These are phyloP conservation scores for Peribatodes rhomboidaria DNA, from an alignment of 2,888 invertebrate species.

Conservation along the genomic window DNA sequence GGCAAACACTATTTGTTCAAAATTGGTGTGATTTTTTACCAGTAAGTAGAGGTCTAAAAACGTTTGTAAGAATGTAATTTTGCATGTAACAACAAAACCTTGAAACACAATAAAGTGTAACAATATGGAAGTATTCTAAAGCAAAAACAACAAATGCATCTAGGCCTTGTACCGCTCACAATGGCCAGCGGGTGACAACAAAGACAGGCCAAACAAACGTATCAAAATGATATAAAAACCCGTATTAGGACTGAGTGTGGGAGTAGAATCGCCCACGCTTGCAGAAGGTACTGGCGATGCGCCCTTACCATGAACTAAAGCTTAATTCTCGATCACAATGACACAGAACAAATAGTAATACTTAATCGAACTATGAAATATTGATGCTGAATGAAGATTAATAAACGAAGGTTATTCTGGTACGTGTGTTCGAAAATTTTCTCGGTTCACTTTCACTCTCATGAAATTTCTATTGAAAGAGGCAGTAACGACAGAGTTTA, in stretches of 20 bases:
- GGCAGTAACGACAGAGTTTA: too few species aligned
- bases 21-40: too few species aligned
- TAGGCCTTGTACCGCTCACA: conserved; percentile 44
- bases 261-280: conserved; percentile 25
- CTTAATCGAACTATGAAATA: neutral
- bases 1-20: too few species aligned
- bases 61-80: too few species aligned
- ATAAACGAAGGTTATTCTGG: too few species aligned
- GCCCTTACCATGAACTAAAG: conserved; percentile 17
- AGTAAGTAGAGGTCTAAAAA: too few species aligned
- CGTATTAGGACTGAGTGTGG: conserved; percentile 47
- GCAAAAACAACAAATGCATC: conserved; percentile 43
- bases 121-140: conserved; percentile 32
- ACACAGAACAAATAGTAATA: neutral
- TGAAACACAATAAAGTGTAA: conserved; percentile 36
- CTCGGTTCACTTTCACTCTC: too few species aligned
- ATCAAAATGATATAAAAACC: conserved; percentile 53
- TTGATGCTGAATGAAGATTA: neutral
- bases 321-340: conserved; percentile 7
- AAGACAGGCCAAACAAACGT: conserved; percentile 41
- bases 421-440: too few species aligned
- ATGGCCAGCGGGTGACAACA: conserved; percentile 49
- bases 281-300: conserved; percentile 16
- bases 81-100: conserved; percentile 36
- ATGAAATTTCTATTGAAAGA: too few species aligned